These are phyloP conservation scores for Accipiter cooperii DNA, from an alignment of 2,113 vertebrate genomes.

Conservation along the genomic window DNA sequence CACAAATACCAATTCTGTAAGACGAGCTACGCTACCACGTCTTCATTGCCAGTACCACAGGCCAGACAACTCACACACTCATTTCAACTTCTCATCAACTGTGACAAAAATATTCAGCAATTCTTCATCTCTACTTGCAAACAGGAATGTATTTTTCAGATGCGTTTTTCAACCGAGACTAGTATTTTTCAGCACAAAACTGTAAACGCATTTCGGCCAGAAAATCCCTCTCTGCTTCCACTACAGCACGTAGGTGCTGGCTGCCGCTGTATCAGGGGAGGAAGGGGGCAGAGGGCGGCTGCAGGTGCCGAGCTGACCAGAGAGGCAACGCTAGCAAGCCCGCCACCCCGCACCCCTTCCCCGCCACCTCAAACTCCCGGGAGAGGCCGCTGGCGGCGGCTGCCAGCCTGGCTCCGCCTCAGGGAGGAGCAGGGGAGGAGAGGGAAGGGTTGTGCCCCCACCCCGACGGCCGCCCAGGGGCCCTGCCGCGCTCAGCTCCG, in stretches of 20 bases:
- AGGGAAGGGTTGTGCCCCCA: background rate
- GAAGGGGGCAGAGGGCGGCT: rapidly evolving
- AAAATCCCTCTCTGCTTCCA: rapidly evolving
- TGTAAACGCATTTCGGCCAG: background rate
- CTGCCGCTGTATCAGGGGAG: background rate
- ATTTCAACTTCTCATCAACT: background rate
- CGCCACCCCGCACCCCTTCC: rapidly evolving
- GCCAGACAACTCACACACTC: background rate
- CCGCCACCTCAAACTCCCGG: rapidly evolving
- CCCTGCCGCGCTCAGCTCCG: background rate
- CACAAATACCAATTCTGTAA: background rate
- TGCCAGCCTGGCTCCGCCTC: background rate
- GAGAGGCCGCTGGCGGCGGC: rapidly evolving
- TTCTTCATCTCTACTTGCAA: background rate
- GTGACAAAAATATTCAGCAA: background rate
- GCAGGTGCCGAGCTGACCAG: rapidly evolving
- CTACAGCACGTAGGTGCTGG: rapidly evolving
- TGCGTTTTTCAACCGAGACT: background rate
- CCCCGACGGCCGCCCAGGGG: background rate
- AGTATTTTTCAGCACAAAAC: background rate
- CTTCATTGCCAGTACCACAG: background rate
- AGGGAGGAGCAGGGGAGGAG: background rate
- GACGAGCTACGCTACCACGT: rapidly evolving
- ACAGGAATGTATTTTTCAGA: background rate
- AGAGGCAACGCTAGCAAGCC: rapidly evolving